These are phyloP conservation scores for Ibycter americanus DNA, from an alignment of 2,797 vertebrate genomes.

Conservation along the genomic window DNA sequence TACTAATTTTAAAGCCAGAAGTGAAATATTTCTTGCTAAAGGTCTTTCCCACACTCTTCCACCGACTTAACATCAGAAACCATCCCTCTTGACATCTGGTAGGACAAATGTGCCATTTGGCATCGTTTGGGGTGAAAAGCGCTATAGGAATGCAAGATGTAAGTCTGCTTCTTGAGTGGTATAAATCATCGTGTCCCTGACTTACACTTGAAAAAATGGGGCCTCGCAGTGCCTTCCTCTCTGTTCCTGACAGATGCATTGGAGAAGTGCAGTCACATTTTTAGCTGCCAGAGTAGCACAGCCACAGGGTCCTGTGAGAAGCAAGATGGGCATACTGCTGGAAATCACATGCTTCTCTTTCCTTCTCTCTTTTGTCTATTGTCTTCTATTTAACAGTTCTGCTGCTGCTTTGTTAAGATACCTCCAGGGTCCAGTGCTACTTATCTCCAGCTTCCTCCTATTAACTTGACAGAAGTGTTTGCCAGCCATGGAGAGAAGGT, in stretches of 20 bases:
- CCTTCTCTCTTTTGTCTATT: neutral
- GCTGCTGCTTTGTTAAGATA: neutral
- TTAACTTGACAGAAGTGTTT: neutral
- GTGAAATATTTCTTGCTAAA: neutral
- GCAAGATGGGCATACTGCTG: neutral
- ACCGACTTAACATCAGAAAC: neutral
- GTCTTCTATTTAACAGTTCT: neutral
- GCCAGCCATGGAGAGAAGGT: neutral
- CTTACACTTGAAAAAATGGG: neutral
- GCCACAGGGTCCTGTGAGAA: neutral
- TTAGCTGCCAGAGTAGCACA: neutral
- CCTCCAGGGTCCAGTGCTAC: neutral
- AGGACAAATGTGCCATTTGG: conserved; percentile 9
- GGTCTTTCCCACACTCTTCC: neutral
- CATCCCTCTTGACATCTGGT: neutral
- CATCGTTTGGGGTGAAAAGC: neutral
- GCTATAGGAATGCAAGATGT: neutral
- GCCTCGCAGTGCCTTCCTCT: neutral
- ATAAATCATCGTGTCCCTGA: neutral
- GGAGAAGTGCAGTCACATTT: neutral
- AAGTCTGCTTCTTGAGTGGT: neutral
- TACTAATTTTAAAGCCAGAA: neutral
- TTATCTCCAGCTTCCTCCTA: neutral
- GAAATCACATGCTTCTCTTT: neutral
- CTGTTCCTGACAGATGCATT: neutral